Conservation (phyloP, 2,113 vertebrate genomes). For the Macroglossus sobrinus region DNA sequence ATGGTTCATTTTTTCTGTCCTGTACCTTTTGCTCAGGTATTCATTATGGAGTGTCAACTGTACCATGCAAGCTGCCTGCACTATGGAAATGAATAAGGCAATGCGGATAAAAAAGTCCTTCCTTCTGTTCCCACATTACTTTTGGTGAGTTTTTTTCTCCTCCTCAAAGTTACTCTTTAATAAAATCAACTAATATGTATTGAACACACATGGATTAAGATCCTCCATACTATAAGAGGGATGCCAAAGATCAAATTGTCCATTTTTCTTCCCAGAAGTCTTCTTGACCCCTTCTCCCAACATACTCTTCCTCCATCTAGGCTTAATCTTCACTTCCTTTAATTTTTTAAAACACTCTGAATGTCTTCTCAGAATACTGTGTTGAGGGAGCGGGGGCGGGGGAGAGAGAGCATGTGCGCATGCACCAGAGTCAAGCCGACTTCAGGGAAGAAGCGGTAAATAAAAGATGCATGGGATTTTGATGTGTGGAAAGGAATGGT, state of each 20-base stretch:
- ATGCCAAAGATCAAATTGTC: background rate
- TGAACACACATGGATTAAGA: background rate
- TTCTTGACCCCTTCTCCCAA: background rate
- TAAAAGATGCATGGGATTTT: background rate
- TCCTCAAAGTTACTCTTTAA: background rate
- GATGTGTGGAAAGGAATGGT: background rate
- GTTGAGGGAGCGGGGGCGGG: too few species aligned
- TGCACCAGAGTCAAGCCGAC: background rate
- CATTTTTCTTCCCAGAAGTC: background rate
- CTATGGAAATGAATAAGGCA: background rate
- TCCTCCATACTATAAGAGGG: background rate
- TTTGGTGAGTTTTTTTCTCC: background rate
- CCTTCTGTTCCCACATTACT: fast-evolving
- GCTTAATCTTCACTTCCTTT: background rate
- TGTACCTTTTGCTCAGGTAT: background rate
- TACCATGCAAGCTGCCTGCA: background rate
- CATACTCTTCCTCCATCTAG: background rate
- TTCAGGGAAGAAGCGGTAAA: background rate
- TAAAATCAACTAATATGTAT: background rate
- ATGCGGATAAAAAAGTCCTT: background rate
- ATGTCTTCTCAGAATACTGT: background rate
- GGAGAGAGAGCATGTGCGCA: too few species aligned
- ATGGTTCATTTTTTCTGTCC: background rate
- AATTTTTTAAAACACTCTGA: background rate
- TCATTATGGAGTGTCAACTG: background rate